Conservation (phyloP, 2,797 vertebrate species). For the Alauda arvensis region DNA sequence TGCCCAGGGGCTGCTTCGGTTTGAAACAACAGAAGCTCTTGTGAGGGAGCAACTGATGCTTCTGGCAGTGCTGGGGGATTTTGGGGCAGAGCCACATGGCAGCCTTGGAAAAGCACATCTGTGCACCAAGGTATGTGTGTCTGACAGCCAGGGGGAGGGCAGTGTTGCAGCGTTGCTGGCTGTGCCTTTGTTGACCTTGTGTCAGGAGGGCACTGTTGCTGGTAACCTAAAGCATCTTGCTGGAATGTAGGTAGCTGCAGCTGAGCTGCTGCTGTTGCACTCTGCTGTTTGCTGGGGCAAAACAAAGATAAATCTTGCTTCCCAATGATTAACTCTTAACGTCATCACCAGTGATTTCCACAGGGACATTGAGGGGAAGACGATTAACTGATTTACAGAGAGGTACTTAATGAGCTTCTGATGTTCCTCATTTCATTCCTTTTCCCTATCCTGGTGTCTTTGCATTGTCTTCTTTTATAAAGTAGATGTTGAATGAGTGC, state of each 20-base stretch:
- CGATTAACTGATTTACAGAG: background rate
- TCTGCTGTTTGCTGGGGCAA: background rate
- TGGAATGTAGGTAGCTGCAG: background rate
- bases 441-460: background rate
- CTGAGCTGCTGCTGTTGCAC: background rate
- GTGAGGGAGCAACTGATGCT: background rate
- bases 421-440: conserved; percentile 2
- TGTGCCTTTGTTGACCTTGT: background rate
- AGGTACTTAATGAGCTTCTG: conserved; percentile 6
- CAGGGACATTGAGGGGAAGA: background rate
- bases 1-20: background rate
- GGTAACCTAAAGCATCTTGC: background rate
- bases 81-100: background rate
- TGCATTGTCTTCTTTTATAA: background rate
- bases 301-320: background rate
- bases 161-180: rapidly evolving
- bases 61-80: background rate
- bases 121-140: rapidly evolving
- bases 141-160: background rate
- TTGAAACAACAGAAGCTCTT: background rate
- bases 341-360: background rate
- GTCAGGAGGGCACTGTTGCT: rapidly evolving
- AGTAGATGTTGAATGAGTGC: background rate
- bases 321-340: background rate
- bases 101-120: background rate